These are phyloP conservation scores for Drosophila leontia DNA, from an alignment of 1,140 invertebrate species.

Conservation along the genomic window DNA sequence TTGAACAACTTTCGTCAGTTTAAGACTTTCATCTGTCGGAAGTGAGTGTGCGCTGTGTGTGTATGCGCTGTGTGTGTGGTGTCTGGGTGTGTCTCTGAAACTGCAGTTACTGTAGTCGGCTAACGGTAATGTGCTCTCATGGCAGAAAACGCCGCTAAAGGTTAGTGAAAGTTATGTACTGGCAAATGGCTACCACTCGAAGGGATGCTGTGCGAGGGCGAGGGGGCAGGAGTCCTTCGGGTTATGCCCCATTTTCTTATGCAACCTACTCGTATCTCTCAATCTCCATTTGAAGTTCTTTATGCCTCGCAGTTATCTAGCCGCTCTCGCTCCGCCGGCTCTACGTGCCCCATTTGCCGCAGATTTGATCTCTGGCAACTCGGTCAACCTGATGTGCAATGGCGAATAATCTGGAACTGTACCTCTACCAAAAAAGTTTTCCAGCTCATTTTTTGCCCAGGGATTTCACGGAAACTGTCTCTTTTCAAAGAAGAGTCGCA, in stretches of 20 bases:
- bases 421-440: conserved; percentile 11
- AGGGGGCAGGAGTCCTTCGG: neutral
- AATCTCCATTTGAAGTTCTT: conserved; percentile 59
- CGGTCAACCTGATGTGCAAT: conserved; percentile 42
- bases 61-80: conserved; percentile 19
- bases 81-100: conserved; percentile 27
- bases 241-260: conserved; percentile 37
- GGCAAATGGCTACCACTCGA: conserved; percentile 40
- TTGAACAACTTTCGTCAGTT: conserved; percentile 49
- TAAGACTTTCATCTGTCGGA: conserved; percentile 18
- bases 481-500: neutral
- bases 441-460: neutral
- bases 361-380: conserved; percentile 39
- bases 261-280: conserved; percentile 43
- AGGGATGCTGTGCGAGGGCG: neutral
- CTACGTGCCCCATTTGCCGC: conserved; percentile 34
- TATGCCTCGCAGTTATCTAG: conserved; percentile 39
- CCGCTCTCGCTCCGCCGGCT: conserved; percentile 1
- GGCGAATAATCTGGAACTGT: conserved; percentile 21
- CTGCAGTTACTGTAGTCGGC: conserved; percentile 43
- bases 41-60: neutral
- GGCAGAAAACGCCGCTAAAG: conserved; percentile 52
- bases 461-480: neutral
- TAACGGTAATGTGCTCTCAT: conserved; percentile 59
- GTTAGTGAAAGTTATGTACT: conserved; percentile 65